Evolutionary conservation across 2,113 vertebrate genomes (phyloP), one percentile per base, ranked within the genome.

Genomic region (Pampusana beccarii): DNA sequence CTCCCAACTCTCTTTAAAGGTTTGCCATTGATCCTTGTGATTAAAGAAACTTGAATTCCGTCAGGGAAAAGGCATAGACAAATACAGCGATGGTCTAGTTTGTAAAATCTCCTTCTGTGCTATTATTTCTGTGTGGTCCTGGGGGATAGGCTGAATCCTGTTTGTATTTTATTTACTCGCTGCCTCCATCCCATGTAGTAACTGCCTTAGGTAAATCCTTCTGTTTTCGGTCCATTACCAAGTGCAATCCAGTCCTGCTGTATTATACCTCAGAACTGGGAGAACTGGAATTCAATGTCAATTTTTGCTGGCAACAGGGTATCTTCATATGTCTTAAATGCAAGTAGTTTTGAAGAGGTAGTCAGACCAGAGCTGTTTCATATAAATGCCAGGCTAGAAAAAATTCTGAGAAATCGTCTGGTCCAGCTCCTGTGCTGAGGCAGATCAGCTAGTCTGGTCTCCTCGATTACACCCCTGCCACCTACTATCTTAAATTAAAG

Each of bases 401-500:
- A 78, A 84, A 92, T 46, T 72, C 71, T 65, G 20, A 82, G 87
- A 87, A 91, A 96, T 91, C 5, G 1, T 75, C 81, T 89, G n/a
- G 66, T 96, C 74, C 66, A 85, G 81, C 42, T 36, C 33, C 40
- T 81, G 48, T 91, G 64, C 66, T 73, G 66, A 88, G 48, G 80
- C 70, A 91, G 78, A 94, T 87, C 34, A 82, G 50, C 84, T 92
- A 46, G 87, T 94, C 78, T 62, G 58, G 31, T 92, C 36, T 91
- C 91, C 62, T 80, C 28, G 2, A 85, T 61, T 89, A 89, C 62
- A 88, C 70, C 58, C 40, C n/a, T 90, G 78, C 25, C 77, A 79
- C 75, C 67, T 73, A 90, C 84, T 54, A 29, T 38, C 50, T 66
- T 91, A 96, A 94, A 97, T 95, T 95, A 95, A 93, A 95, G 92